Conservation (phyloP, 2,113 vertebrate genomes). For the Chelonoidis abingdonii region DNA sequence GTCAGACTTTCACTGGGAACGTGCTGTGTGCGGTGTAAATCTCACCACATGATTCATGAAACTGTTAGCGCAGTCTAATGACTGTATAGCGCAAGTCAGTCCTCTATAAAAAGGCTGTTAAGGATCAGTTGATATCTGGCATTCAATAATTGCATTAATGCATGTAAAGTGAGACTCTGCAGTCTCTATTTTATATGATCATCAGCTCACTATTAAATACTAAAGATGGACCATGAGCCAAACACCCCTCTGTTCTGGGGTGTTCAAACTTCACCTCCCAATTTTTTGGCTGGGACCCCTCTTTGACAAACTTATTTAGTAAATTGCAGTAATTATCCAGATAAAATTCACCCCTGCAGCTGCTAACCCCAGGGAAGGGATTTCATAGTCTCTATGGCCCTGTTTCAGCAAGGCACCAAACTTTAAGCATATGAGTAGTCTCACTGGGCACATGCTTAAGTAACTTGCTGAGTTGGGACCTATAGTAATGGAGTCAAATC, state of each 20-base stretch:
- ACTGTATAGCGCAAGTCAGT: not conserved
- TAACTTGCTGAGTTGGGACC: not conserved
- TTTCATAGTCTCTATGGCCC: not conserved
- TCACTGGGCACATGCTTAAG: not conserved
- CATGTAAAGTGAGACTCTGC: not conserved
- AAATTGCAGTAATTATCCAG: not conserved
- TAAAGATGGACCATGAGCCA: not conserved
- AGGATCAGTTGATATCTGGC: not conserved
- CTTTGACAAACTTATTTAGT: not conserved
- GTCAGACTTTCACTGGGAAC: not conserved
- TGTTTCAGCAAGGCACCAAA: not conserved
- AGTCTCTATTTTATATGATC: not conserved
- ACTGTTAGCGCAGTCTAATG: not conserved
- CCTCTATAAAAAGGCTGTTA: not conserved
- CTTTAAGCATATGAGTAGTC: not conserved
- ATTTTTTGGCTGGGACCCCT: not conserved
- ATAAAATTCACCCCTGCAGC: not conserved
- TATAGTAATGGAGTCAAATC: not conserved
- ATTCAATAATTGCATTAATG: not conserved
- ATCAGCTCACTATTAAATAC: not conserved
- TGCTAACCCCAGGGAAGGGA: not conserved
- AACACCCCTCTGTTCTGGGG: not conserved
- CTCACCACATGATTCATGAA: not conserved
- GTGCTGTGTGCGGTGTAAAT: rapidly evolving
- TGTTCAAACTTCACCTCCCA: not conserved